Evolutionary conservation across 2,888 invertebrate genomes (phyloP), one percentile per base, ranked within the genome.

Genomic region (Euclidia mi): DNA sequence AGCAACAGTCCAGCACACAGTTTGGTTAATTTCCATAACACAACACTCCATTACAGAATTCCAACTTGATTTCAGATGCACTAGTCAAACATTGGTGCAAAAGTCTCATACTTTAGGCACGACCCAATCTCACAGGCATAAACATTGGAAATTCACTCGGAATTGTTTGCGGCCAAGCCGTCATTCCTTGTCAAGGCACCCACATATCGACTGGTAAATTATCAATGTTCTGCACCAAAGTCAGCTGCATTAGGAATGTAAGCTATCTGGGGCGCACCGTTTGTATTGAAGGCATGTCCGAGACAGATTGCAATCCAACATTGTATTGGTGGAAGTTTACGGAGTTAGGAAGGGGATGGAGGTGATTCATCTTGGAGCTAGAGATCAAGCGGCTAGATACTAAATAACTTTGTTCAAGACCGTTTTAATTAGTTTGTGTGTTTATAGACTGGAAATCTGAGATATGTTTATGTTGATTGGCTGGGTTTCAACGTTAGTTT

Each of bases 261-360:
- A 69, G 78, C 60, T 61, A 75, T 73, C 68, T 65, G 59, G 61
- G 65, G 37, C 64, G 55, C 68, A 53, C 46, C 64, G 63, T 47
- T 47, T 67, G 73, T 70, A 66, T 67, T 67, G 63, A 57, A 56
- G 65, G 76, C 61, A 74, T 78, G 76, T 70, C 65, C 59, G 56
- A 66, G 77, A 73, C 79, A 74, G 79, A 79, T 78, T 70, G 73
- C 66, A 66, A 71, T 64, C 70, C 52, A 67, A 55, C 76, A 71
- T 74, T 72, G 78, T 65, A 66, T 71, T 63, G 66, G 55, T 29
- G 48, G 31, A 55, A 44, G 34, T 64, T 15, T 0, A 6, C 6
- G 11, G 58, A 72, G 56, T 0, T 62, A 50, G 1, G 49, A 67
- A 56, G 2, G 25, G 0, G 32, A 11, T 49, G 55, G 62, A 68